phyloP scores from a whole-genome alignment of 2,113 vertebrate species.

The Elephantulus edwardii region DNA sequence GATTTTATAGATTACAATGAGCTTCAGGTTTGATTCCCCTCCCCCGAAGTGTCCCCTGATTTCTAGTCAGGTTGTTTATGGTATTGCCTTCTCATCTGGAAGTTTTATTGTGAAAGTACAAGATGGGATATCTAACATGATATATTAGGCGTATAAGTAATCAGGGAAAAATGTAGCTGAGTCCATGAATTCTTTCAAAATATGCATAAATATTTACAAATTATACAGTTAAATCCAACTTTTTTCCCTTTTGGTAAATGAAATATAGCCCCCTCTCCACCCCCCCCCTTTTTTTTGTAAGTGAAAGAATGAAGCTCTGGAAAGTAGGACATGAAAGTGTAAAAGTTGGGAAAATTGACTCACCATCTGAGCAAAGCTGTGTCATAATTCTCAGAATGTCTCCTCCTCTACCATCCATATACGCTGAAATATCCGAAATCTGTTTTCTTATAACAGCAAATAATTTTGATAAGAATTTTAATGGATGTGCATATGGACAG shows the following conservation, averaged over 20 bases:
- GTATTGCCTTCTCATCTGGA: slow-evolving; percentile 76
- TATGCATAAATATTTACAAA: slow-evolving; percentile 87
- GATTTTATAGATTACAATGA: slow-evolving; percentile 66
- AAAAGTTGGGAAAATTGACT: slow-evolving; percentile 70
- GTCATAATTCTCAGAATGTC: slow-evolving; percentile 57
- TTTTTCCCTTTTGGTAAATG: slow-evolving; percentile 79
- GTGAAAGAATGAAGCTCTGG: slow-evolving; percentile 76
- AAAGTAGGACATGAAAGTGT: slow-evolving; percentile 70
- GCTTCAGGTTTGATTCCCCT: slow-evolving; percentile 55
- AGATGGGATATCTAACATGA: slow-evolving; percentile 80
- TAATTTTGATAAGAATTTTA: slow-evolving; percentile 73
- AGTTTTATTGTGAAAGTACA: slow-evolving; percentile 80
- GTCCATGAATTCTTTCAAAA: slow-evolving; percentile 84
- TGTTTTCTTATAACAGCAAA: slow-evolving; percentile 42
- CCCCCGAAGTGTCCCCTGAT: slow-evolving; percentile 58
- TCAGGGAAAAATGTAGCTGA: slow-evolving; percentile 82
- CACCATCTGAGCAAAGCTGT: slow-evolving; percentile 65
- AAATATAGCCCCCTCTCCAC: slow-evolving; percentile 80
- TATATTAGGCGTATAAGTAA: slow-evolving; percentile 84
- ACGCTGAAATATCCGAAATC: slow-evolving; percentile 51
- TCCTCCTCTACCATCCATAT: slow-evolving; percentile 62
- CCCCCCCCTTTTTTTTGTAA: too few relatives aligned
- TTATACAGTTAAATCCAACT: slow-evolving; percentile 83
- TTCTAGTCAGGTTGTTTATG: slow-evolving; percentile 73
- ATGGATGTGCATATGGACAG: slow-evolving; percentile 69